Conservation (phyloP, 2,888 invertebrate species). For the Pollenia angustigena region DNA sequence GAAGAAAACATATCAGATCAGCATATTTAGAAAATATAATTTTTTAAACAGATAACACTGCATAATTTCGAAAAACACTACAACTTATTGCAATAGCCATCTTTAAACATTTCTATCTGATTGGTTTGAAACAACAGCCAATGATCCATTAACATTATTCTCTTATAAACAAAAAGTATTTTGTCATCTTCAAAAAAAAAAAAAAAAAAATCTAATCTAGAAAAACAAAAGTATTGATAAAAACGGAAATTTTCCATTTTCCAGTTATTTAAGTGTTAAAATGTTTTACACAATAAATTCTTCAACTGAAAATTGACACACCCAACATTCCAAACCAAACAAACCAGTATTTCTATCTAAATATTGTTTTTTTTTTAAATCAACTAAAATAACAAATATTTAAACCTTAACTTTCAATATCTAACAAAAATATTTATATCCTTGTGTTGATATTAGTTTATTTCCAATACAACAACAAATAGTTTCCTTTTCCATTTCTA, state of each 20-base stretch:
- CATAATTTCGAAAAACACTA: too few relatives aligned
- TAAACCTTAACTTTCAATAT: slow-evolving; percentile 56
- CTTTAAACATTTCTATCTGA: too few relatives aligned
- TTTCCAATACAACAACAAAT: slow-evolving; percentile 33
- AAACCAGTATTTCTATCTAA: too few relatives aligned
- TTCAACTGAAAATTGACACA: slow-evolving; percentile 19
- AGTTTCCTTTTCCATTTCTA: slow-evolving; percentile 32
- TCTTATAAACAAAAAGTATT: too few relatives aligned
- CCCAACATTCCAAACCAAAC: slow-evolving; percentile 7
- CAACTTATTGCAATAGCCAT: too few relatives aligned
- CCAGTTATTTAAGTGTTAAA: slow-evolving; percentile 45
- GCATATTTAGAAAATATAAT: too few relatives aligned
- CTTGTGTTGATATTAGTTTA: slow-evolving; percentile 3
- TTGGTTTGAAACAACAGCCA: too few relatives aligned
- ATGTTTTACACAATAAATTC: slow-evolving; percentile 8
- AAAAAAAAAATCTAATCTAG: background rate
- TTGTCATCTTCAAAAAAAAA: background rate
- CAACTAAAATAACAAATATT: background rate
- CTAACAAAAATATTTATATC: slow-evolving; percentile 39
- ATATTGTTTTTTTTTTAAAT: too few relatives aligned
- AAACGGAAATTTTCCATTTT: slow-evolving; percentile 54
- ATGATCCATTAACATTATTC: too few relatives aligned
- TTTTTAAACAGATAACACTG: too few relatives aligned
- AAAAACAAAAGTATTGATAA: background rate
- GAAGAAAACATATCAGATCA: too few relatives aligned